phyloP scores from a whole-genome alignment of 2,797 vertebrate species.

The Propithecus perrieri region DNA sequence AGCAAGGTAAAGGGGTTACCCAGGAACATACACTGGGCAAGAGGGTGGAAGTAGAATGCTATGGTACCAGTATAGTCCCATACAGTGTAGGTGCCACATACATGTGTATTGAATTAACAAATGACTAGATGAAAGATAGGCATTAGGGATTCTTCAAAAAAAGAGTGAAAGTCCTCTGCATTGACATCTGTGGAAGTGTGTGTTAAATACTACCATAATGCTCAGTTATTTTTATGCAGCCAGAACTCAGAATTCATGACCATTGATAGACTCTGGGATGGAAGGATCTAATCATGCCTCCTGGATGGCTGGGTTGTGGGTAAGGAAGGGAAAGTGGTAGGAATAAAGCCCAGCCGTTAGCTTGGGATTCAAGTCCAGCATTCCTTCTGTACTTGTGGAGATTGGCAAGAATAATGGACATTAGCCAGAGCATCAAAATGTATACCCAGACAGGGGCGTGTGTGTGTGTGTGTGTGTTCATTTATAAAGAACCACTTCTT shows the following conservation, averaged over 20 bases:
- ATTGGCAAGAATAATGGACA: neutral
- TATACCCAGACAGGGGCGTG: neutral
- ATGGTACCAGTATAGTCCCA: neutral
- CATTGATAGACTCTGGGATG: neutral
- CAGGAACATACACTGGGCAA: neutral
- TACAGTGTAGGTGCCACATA: neutral
- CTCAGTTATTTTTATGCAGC: neutral
- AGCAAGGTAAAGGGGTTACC: neutral
- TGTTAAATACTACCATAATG: neutral
- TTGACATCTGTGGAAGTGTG: neutral
- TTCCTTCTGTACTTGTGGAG: neutral
- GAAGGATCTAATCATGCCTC: neutral
- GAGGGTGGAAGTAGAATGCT: neutral
- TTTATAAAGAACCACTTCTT: neutral
- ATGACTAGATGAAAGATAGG: neutral
- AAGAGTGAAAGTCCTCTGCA: neutral
- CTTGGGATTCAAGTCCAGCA: neutral
- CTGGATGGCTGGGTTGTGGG: neutral
- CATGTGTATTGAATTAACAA: neutral
- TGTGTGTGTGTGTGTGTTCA: no score
- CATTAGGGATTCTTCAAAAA: neutral
- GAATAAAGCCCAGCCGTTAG: neutral
- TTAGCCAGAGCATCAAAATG: neutral
- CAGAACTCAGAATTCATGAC: neutral
- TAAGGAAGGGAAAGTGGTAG: no score